Base-by-base conservation (phyloP, 2,113 vertebrate species). In the Rhinoderma darwinii region DNA sequence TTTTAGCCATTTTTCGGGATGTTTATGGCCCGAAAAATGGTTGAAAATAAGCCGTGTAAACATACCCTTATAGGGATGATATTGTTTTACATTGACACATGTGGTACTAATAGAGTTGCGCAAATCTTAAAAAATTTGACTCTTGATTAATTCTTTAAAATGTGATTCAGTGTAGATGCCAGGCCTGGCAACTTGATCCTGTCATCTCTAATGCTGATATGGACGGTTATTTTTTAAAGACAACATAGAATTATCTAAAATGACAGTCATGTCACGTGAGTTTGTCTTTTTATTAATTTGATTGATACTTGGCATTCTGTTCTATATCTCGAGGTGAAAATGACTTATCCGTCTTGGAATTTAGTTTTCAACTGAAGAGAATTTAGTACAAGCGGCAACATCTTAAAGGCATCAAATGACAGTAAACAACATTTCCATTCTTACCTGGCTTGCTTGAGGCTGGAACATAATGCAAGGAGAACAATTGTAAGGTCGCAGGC, bases 271-370 rank as follows among this genome's bases (percentile, higher is more conserved):
- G 32, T 78, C 76, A 35, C 76, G 10, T 51, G 76, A 4, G 47
- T 32, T 32, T 25, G 47, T 3, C 35, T 54, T 4, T 20, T 4
- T 51, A 25, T 25, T 78, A 32, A 30, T 12, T 20, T 78, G 47
- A 78, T 54, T 78, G 27, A 78, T 37, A 32, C 50, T 78, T 78
- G 76, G 76, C 32, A 78, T 22, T 50, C 18, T 22, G 30, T 37
- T 78, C 30, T 50, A 6, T 50, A 47, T 30, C n/a, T 54, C 4
- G 27, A 30, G 20, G 8, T 54, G 76, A 27, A 22, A 35, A 54
- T 32, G 50, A 78, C 44, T 78, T n/a, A 61, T 81, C 78, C n/a
- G 54, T 37, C 78, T 81, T 27, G 78, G 54, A 56, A 61, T 81
- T 81, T 63, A 61, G 39, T 37, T 61, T 81, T 61, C 32, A 54